These are phyloP conservation scores for Euura saliciscinereae DNA, from an alignment of 1,140 invertebrate genomes.

Conservation along the genomic window DNA sequence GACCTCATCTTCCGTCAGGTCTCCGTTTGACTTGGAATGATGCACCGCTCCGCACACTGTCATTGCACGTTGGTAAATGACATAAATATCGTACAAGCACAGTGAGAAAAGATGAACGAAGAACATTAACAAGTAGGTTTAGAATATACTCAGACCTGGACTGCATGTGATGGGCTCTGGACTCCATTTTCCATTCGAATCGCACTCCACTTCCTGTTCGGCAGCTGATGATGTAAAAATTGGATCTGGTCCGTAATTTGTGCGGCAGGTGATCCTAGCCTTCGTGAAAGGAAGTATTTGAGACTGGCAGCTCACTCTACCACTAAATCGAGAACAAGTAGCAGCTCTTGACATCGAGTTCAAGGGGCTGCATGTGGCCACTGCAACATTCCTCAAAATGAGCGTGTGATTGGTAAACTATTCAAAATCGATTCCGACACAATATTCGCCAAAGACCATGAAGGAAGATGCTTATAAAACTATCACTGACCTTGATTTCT, in stretches of 20 bases:
- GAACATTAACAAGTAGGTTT: neutral
- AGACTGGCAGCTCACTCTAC: conserved; percentile 29
- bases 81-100: neutral
- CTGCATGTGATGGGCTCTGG: conserved; percentile 49
- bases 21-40: neutral
- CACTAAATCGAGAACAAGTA: conserved; percentile 32
- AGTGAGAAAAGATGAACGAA: neutral
- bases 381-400: conserved; percentile 29
- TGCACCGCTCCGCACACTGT: conserved; percentile 8
- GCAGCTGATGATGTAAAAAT: conserved; percentile 21
- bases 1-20: neutral
- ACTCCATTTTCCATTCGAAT: conserved; percentile 45
- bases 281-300: conserved; percentile 36
- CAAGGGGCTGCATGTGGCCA: conserved; percentile 43
- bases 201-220: conserved; percentile 36
- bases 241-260: conserved; percentile 42
- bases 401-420: neutral
- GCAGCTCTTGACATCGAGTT: conserved; percentile 32
- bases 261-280: conserved; percentile 38
- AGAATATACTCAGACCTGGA: conserved; percentile 45
- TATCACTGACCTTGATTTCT: no score
- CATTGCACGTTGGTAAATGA: neutral
- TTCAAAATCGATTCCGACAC: neutral
- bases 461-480: no score
- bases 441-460: no score